phyloP scores from a whole-genome alignment of 2,113 vertebrate species.

The Taxidea taxus region DNA sequence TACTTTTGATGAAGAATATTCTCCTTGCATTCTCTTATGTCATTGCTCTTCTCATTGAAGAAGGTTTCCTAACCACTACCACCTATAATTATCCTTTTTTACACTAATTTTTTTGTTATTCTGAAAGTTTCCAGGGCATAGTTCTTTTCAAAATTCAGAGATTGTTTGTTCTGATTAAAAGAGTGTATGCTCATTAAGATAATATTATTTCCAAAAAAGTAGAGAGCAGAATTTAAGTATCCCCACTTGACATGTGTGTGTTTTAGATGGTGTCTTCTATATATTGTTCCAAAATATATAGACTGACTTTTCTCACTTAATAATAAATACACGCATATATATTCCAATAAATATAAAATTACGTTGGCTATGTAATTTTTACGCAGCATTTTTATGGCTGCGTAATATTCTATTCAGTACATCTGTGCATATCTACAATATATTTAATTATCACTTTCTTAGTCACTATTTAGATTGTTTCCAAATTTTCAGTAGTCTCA shows the following conservation, averaged over 20 bases:
- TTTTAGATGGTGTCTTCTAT: background rate
- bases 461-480: background rate
- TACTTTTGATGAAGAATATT: background rate
- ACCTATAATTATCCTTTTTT: background rate
- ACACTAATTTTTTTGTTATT: background rate
- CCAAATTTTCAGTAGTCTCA: background rate
- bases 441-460: background rate
- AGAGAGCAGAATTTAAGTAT: background rate
- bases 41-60: background rate
- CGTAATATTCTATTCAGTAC: background rate
- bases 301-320: background rate
- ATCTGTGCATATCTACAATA: background rate
- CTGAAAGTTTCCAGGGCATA: background rate
- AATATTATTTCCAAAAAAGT: background rate
- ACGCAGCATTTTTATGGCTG: background rate
- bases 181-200: background rate
- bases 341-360: background rate
- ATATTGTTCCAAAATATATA: background rate
- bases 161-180: background rate
- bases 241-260: background rate
- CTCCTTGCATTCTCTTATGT: background rate
- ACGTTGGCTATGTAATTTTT: too few relatives aligned
- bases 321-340: background rate
- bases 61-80: background rate
- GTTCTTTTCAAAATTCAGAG: background rate